These are phyloP conservation scores for Sesamia nonagrioides DNA, from an alignment of 1,140 invertebrate genomes.

Conservation along the genomic window DNA sequence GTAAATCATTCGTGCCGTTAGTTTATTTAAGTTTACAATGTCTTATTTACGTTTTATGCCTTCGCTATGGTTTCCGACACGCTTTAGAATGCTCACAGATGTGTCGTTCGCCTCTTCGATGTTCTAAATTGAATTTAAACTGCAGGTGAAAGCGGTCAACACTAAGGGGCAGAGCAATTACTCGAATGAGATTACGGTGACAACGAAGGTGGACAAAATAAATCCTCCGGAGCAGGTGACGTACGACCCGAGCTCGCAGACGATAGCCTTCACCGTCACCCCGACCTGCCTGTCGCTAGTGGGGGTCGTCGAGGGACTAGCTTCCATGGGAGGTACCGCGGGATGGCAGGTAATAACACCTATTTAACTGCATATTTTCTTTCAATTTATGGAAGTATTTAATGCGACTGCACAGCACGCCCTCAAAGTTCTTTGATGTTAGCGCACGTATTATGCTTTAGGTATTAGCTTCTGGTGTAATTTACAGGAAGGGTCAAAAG, in stretches of 20 bases:
- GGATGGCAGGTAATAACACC: conserved; percentile 88
- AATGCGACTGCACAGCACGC: conserved; percentile 18
- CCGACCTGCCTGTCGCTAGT: conserved; percentile 92
- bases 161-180: conserved; percentile 94
- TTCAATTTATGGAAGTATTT: neutral
- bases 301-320: conserved; percentile 91
- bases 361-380: neutral
- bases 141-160: conserved; percentile 94
- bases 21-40: conserved; percentile 51
- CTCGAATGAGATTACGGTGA: conserved; percentile 93
- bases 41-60: conserved; percentile 56
- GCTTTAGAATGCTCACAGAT: conserved; percentile 56
- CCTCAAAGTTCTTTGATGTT: conserved; percentile 17
- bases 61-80: conserved; percentile 60
- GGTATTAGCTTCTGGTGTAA: conserved; percentile 7
- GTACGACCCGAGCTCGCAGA: conserved; percentile 92
- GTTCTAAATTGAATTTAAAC: conserved; percentile 30
- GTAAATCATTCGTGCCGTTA: conserved; percentile 70
- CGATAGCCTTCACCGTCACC: conserved; percentile 92
- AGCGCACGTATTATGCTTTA: conserved; percentile 1
- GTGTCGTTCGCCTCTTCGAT: conserved; percentile 23
- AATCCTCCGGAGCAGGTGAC: conserved; percentile 93
- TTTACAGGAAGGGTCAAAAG: no score
- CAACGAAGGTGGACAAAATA: conserved; percentile 94
- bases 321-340: conserved; percentile 84